Conservation (phyloP, 2,888 invertebrate species). For the Hydroisotoma schaefferi region DNA sequence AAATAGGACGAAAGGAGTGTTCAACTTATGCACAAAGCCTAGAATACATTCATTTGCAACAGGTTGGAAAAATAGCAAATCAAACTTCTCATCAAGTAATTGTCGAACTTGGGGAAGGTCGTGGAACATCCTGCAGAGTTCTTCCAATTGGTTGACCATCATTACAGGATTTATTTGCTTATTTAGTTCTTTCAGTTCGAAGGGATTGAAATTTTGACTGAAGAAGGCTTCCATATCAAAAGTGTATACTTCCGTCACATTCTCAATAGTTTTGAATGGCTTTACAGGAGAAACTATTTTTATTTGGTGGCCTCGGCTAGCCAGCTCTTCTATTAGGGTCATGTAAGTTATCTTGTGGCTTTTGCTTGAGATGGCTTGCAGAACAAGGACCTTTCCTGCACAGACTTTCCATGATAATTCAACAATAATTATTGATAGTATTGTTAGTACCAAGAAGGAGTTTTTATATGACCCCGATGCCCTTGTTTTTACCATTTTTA, state of each 20-base stretch:
- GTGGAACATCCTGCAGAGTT: constrained; percentile 24
- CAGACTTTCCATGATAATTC: too few species aligned
- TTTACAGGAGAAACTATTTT: constrained; percentile 56
- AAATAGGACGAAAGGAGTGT: constrained; percentile 51
- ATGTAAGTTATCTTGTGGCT: constrained; percentile 57
- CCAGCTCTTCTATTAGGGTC: constrained; percentile 56
- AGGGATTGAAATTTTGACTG: constrained; percentile 27
- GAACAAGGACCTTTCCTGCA: constrained; percentile 53
- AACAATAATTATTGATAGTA: too few species aligned
- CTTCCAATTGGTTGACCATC: constrained; percentile 9
- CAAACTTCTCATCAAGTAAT: constrained; percentile 38
- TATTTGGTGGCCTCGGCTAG: constrained; percentile 57
- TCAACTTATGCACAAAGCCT: constrained; percentile 45
- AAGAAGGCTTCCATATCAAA: constrained; percentile 25
- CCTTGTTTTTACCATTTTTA: too few species aligned
- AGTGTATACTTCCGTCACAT: constrained; percentile 45
- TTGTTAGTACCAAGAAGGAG: too few species aligned
- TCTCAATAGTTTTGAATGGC: constrained; percentile 53
- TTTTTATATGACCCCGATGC: too few species aligned
- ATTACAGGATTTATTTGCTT: constrained; percentile 14
- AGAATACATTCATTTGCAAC: constrained; percentile 49
- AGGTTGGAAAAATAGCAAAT: constrained; percentile 49
- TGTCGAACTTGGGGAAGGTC: constrained; percentile 26
- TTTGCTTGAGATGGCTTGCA: constrained; percentile 56
- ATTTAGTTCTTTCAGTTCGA: constrained; percentile 20